These are phyloP conservation scores for Stictocephala bisonia DNA, from an alignment of 2,888 invertebrate species.

Conservation along the genomic window DNA sequence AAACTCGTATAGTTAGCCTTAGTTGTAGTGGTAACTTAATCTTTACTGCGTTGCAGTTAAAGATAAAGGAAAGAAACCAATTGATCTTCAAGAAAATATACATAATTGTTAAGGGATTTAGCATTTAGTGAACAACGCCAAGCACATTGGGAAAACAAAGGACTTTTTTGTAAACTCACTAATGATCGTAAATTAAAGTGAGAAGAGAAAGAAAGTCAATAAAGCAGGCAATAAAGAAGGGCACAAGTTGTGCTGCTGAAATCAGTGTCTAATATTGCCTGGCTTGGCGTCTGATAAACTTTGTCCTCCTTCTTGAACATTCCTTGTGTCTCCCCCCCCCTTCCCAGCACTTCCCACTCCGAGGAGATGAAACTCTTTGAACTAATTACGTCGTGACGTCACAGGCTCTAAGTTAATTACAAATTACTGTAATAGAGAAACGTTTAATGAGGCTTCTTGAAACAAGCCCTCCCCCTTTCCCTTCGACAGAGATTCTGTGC, in stretches of 20 bases:
- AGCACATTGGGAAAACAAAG: too few relatives aligned
- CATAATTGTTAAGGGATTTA: too few relatives aligned
- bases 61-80: too few relatives aligned
- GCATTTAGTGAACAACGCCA: too few relatives aligned
- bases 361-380: slow-evolving; percentile 33
- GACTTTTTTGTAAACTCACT: background rate
- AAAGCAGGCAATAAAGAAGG: slow-evolving; percentile 35
- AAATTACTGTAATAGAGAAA: slow-evolving; percentile 63
- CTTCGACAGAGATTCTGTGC: too few relatives aligned
- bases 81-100: too few relatives aligned
- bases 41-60: too few relatives aligned
- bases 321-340: background rate
- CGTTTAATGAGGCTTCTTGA: slow-evolving; percentile 62
- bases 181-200: slow-evolving; percentile 5
- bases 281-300: slow-evolving; percentile 39
- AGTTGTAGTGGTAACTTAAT: too few relatives aligned
- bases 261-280: slow-evolving; percentile 37
- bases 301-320: slow-evolving; percentile 8
- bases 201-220: background rate
- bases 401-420: slow-evolving; percentile 61
- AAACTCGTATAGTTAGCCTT: too few relatives aligned
- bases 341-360: background rate
- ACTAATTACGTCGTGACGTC: slow-evolving; percentile 45
- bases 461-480: slow-evolving; percentile 52
- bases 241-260: slow-evolving; percentile 28